phyloP scores from a whole-genome alignment of 2,113 vertebrate species.

The Peromyscus maniculatus region DNA sequence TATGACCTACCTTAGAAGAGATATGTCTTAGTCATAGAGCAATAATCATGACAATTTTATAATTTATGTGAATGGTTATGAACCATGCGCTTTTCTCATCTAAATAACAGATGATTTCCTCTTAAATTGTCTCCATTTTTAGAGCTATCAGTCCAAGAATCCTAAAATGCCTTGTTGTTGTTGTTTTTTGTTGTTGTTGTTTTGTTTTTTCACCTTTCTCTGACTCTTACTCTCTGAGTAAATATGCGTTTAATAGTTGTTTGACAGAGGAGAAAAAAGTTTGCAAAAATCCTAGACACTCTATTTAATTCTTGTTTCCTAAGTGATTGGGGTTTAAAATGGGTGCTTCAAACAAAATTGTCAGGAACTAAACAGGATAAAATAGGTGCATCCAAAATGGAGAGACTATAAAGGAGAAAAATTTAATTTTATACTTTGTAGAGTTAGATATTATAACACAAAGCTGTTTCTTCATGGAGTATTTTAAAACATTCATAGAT shows the following conservation, averaged over 20 bases:
- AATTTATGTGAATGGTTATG: not conserved
- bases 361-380: not conserved
- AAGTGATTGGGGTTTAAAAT: not conserved
- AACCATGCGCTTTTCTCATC: not conserved
- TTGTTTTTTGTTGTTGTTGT: not conserved
- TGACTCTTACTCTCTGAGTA: not conserved
- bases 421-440: not conserved
- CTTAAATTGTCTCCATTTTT: not conserved
- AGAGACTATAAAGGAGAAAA: not conserved
- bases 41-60: no score
- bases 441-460: not conserved
- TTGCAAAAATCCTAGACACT: not conserved
- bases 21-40: not conserved
- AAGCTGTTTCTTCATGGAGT: not conserved
- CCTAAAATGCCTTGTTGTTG: not conserved
- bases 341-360: not conserved
- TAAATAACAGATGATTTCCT: not conserved
- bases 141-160: not conserved
- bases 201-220: not conserved
- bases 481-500: conserved; percentile 31
- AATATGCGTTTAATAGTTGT: not conserved
- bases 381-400: not conserved
- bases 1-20: not conserved
- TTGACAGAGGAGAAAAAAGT: not conserved
- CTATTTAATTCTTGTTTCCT: not conserved